Evolutionary conservation across 2,113 vertebrate genomes (phyloP), one percentile per base, ranked within the genome.

Genomic region (Manacus vitellinus): DNA sequence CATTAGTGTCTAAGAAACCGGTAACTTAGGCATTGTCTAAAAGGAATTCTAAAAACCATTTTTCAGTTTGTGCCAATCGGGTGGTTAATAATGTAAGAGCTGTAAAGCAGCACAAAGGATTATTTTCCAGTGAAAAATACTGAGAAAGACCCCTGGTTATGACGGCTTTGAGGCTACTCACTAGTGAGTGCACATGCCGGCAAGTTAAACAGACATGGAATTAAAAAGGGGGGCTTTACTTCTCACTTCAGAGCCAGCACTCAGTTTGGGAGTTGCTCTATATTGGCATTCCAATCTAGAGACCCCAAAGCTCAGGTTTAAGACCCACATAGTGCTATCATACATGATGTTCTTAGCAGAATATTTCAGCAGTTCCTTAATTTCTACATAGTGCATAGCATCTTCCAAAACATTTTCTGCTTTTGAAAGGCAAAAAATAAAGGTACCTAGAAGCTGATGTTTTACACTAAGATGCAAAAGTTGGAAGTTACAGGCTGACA

Each of bases 61-160:
- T 77, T 44, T 68, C 22, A 30, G 33, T 44, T 67, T 78, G 35
- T 52, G 73, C 35, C 35, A 63, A 6, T 71, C 1, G 3, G 14
- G 22, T 47, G 9, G 33, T 59, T 51, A 67, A 35, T 15, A 51
- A 35, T 3, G 2, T 18, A 14, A 87, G 56, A 89, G 54, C 47
- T 84, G 10, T 91, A 94, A 94, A 86, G 71, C 30, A 37, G 76
- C 56, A 59, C 43, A 82, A 59, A 82, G 59, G 55, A 23, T 52
- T 27, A 44, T 70, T 62, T 49, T 85, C 49, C 8, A 27, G 37
- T 19, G 33, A 59, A 28, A 84, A 95, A 89, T 33, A 28, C 15
- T 49, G 41, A 44, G 2, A 23, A 67, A 59, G 18, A 25, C 31
- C 28, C 35, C 67, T 14, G 6, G 31, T 59, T 87, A 49, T 41